Conservation (phyloP, 2,888 invertebrate species). For the Chrysolina americana region DNA sequence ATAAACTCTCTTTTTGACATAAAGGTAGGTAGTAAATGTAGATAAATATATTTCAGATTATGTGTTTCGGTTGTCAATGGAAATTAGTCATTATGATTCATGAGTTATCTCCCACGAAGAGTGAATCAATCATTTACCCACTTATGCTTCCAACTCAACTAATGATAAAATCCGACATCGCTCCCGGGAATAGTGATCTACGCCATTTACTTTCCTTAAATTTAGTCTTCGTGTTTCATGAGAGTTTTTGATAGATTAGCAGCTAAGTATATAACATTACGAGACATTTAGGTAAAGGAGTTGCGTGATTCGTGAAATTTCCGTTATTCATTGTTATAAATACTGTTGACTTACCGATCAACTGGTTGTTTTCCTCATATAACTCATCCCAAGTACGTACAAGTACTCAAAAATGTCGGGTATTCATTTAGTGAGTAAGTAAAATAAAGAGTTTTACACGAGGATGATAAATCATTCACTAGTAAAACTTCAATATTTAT, state of each 20-base stretch:
- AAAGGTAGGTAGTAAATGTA: too few species aligned
- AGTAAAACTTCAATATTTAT: slow-evolving; percentile 5
- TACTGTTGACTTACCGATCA: background rate
- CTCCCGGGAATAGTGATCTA: slow-evolving; percentile 8
- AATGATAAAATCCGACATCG: slow-evolving; percentile 9
- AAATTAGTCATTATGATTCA: background rate
- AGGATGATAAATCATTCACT: background rate
- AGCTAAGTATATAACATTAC: slow-evolving; percentile 21
- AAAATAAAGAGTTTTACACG: background rate
- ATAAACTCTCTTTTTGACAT: too few species aligned
- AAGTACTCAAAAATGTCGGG: background rate
- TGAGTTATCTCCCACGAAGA: background rate
- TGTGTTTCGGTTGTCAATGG: too few species aligned
- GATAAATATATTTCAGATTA: too few species aligned
- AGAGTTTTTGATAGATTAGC: slow-evolving; percentile 13
- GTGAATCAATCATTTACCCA: background rate
- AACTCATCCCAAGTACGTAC: background rate
- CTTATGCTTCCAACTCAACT: background rate
- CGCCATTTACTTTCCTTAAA: slow-evolving; percentile 11
- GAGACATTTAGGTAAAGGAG: background rate
- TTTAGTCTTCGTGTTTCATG: slow-evolving; percentile 18
- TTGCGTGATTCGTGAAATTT: slow-evolving; percentile 19
- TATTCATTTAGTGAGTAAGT: background rate
- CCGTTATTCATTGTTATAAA: slow-evolving; percentile 15
- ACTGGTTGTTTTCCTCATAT: background rate